Evolutionary conservation across 2,888 invertebrate species (phyloP), one percentile per base, ranked within the genome.

Genomic region (Anthophora plumipes): DNA sequence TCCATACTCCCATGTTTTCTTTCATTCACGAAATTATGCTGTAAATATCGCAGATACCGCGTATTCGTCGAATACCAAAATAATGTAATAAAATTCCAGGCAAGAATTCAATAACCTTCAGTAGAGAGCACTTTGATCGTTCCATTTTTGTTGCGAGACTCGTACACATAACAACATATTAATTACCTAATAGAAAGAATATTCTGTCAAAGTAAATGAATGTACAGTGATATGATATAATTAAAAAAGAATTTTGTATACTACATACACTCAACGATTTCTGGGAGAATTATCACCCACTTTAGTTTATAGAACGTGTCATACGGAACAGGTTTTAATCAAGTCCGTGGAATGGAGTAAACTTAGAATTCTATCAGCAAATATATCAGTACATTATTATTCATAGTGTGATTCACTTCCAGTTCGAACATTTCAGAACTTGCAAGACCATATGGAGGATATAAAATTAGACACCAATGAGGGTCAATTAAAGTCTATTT

Each of bases 1-100:
- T 67, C 20, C 11, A 31, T 22, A 52, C n/a, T 17, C 17, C n/a
- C 14, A 46, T 22, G 59, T 17, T 67, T 67, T 50, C 48, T 68
- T 59, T 57, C 57, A 60, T 57, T 59, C 41, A n/a, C 6, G 25
- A 59, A 67, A 74, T 67, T 41, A 60, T 52, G 25, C 17, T 57
- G 39, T 66, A 60, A 69, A 69, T 75, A 54, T 69, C n/a, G 14
- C 12, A 46, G 11, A 63, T 76, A 9, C 43, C 69, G 43, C 4
- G 61, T 55, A 54, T 63, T 70, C 55, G 48, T 70, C 50, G 52
- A 68, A 68, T 43, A 64, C 46, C 57, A 20, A 66, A 63, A 48
- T 14, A 43, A 22, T 31, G 52, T 54, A 60, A 68, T 74, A 22
- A 68, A 74, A 60, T 68, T 68, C 22, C 46, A 41, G 31, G 39